A percentile compares a stretch with the other conserved stretches of the same genome.
Conservation (phyloP, 1,140 invertebrate species). For the Calliopsis andreniformis region DNA sequence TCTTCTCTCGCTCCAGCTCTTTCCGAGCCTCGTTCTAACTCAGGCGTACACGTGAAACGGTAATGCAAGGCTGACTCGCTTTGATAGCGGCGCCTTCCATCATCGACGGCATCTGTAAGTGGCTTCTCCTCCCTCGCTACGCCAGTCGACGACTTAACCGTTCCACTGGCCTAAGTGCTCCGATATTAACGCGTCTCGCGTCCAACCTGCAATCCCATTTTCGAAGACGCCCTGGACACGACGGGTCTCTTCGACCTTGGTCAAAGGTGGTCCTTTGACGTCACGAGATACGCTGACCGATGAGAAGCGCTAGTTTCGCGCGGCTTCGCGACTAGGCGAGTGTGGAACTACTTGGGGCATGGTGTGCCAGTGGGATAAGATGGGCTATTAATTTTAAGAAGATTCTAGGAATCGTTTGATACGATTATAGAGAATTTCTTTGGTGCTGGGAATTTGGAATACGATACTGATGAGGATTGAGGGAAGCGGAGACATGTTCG, state of each 20-base stretch:
- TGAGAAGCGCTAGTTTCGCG: neutral
- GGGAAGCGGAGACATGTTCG: no score
- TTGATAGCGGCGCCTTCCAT: constrained; percentile 53
- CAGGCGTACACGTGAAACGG: constrained; percentile 23
- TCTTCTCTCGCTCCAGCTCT: neutral
- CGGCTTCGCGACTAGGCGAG: neutral
- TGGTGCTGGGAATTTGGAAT: no score
- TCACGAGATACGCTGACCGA: neutral
- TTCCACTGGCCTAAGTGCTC: constrained; percentile 26
- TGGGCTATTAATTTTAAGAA: no score
- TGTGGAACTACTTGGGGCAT: no score
- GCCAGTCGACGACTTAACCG: neutral
- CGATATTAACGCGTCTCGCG: neutral
- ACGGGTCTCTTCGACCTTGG: neutral
- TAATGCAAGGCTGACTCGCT: constrained; percentile 58
- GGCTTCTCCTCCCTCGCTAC: neutral
- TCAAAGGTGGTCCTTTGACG: neutral
- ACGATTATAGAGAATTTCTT: no score
- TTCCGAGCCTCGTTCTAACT: neutral
- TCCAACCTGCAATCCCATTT: constrained; percentile 6
- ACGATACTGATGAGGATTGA: no score
- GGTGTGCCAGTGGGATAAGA: no score
- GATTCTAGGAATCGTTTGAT: no score
- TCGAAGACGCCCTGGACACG: neutral
- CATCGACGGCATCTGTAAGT: constrained; percentile 23